Base-by-base conservation (phyloP, 2,888 invertebrate species). In the Meghimatium bilineatum region DNA sequence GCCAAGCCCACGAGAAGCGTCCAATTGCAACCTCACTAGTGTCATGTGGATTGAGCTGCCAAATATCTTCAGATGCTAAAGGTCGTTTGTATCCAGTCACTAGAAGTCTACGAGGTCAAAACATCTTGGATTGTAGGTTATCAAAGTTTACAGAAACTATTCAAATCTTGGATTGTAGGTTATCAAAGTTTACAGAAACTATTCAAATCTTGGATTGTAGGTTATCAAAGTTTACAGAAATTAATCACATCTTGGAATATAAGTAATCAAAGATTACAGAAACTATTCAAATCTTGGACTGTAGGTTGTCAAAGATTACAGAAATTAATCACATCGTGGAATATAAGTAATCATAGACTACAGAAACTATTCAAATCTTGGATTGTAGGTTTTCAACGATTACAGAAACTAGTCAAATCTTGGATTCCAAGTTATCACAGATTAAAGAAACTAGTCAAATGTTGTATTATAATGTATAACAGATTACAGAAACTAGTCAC, bases 31-130 rank as follows among this genome's bases (percentile, higher is more conserved):
- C 69, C n/a, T 84, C 56, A 60, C 86, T 76, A 14, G 66, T 32
- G 80, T 91, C 92, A 23, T 90, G 82, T 14, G 89, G 90, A 82
- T 92, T 89, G 17, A 92, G 85, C 23, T 85, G 86, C 90, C 91
- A 93, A n/a, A 93, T 83, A 71, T 93, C 92, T 20, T 83, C 75
- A 14, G 87, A 86, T 8, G 84, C 86, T 79, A 93, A 82, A 0
- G 91, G 86, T 84, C 89, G 89, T 77, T 87, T 88, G 87, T 89
- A 93, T 1, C 93, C 93, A 10, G 75, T 72, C 20, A 89, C 60
- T 29, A 90, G 88, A 85, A 93, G 69, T 23, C 90, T 90, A 85
- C 36, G 75, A 44, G 44, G 23, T 8, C 14, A 29, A 34, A 6
- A 1, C 20, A 34, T 34, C 2, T 67, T 34, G 10, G 34, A 66